A percentile compares a stretch with the other conserved stretches of the same genome.
Evolutionary conservation across 2,888 invertebrate species (phyloP).

Genomic region (Pyrochroa serraticornis): DNA sequence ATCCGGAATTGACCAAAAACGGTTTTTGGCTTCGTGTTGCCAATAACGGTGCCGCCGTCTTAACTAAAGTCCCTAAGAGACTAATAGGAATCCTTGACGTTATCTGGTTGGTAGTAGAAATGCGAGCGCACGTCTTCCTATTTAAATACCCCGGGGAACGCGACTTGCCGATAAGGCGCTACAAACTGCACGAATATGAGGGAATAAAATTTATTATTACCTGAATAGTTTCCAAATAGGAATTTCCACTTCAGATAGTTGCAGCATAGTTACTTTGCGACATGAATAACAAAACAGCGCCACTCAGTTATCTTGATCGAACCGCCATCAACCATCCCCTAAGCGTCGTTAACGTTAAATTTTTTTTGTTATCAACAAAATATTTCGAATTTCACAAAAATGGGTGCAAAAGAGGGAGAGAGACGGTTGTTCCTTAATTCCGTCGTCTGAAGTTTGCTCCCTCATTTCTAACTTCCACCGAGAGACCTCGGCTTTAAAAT

Average conservation of each 20-base stretch:
- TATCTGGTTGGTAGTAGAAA: slow-evolving; percentile 51
- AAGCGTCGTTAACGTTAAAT: neutral
- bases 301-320: slow-evolving; percentile 22
- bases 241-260: slow-evolving; percentile 50
- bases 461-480: slow-evolving; percentile 51
- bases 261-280: slow-evolving; percentile 42
- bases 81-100: slow-evolving; percentile 55
- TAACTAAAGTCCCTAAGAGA: slow-evolving; percentile 42
- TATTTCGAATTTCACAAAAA: neutral
- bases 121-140: slow-evolving; percentile 55
- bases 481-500: slow-evolving; percentile 49
- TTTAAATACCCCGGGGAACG: slow-evolving; percentile 56
- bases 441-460: slow-evolving; percentile 49
- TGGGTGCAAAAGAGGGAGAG: neutral
- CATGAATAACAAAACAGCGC: slow-evolving; percentile 36
- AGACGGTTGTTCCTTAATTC: slow-evolving; percentile 44
- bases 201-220: slow-evolving; percentile 55
- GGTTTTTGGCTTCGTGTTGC: too few species aligned
- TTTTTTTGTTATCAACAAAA: too few species aligned
- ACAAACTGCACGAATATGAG: slow-evolving; percentile 50
- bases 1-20: too few species aligned
- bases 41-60: slow-evolving; percentile 10
- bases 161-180: slow-evolving; percentile 52
- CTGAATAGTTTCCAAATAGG: slow-evolving; percentile 53
- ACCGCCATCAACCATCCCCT: slow-evolving; percentile 17